phyloP scores from a whole-genome alignment of 2,113 vertebrate genomes.

The Pluvialis apricaria region DNA sequence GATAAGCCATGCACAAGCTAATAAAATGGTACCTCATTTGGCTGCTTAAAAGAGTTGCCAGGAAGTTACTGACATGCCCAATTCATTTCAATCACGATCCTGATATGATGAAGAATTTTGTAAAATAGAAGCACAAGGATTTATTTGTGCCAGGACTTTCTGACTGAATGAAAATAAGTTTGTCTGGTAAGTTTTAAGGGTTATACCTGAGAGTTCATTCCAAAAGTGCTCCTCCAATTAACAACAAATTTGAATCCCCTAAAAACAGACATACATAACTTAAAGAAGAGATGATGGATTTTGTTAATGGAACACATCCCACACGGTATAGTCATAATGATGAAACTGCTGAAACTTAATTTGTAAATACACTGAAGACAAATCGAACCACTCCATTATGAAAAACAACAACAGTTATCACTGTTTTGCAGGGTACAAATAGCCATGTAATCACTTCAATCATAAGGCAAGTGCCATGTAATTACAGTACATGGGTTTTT shows the following conservation, averaged over 20 bases:
- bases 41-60: constrained; percentile 28
- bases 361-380: not conserved
- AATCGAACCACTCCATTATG: not conserved
- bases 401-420: not conserved
- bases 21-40: constrained; percentile 50
- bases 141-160: not conserved
- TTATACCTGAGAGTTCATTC: not conserved
- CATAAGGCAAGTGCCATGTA: not conserved
- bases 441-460: not conserved
- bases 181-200: not conserved
- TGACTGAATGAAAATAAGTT: not conserved
- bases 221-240: not conserved
- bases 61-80: constrained; percentile 20
- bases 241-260: not conserved
- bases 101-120: not conserved
- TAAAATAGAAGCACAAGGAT: not conserved
- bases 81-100: constrained; percentile 1
- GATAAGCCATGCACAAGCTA: not conserved
- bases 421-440: constrained; percentile 1
- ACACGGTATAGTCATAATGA: not conserved
- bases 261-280: not conserved
- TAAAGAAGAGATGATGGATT: not conserved
- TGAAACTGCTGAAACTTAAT: not conserved
- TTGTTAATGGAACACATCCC: not conserved
- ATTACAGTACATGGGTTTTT: not conserved